A percentile compares a stretch with the other conserved stretches of the same genome.
phyloP scores from a whole-genome alignment of 1,140 invertebrate genomes.

The Chelonus insularis region DNA sequence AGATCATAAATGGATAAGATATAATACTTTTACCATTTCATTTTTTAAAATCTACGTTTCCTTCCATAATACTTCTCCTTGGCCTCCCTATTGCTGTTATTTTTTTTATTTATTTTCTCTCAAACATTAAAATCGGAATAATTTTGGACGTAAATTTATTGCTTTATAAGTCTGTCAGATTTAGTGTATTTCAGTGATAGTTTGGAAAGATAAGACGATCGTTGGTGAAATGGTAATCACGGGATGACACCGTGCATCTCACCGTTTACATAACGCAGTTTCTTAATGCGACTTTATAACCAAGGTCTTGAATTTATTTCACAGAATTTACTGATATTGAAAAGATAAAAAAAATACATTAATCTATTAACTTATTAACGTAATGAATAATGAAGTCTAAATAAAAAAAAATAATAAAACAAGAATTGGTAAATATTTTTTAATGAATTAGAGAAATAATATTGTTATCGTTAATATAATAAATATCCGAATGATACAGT shows the following conservation, averaged over 20 bases:
- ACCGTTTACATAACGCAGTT: slow-evolving; percentile 2
- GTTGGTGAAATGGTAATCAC: slow-evolving; percentile 9
- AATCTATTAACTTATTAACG: neutral
- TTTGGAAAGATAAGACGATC: neutral
- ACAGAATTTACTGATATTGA: neutral
- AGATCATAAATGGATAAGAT: neutral
- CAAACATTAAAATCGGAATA: too few species aligned
- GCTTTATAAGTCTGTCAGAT: neutral
- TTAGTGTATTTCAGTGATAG: neutral
- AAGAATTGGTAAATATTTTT: too few species aligned
- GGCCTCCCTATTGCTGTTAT: neutral
- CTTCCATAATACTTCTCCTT: slow-evolving; percentile 3
- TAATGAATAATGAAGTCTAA: too few species aligned
- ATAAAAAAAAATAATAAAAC: too few species aligned
- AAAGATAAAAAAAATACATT: neutral
- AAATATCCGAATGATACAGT: neutral
- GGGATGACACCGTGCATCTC: slow-evolving; percentile 3
- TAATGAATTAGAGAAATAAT: neutral
- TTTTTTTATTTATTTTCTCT: too few species aligned
- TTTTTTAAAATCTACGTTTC: slow-evolving; percentile 2
- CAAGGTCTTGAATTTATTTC: neutral
- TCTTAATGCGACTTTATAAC: slow-evolving; percentile 2
- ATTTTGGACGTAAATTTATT: neutral
- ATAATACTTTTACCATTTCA: neutral
- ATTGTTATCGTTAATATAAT: too few species aligned